A percentile compares a stretch with the other conserved stretches of the same genome.
phyloP scores from a whole-genome alignment of 2,888 invertebrate genomes.

The Electrophaes corylata region DNA sequence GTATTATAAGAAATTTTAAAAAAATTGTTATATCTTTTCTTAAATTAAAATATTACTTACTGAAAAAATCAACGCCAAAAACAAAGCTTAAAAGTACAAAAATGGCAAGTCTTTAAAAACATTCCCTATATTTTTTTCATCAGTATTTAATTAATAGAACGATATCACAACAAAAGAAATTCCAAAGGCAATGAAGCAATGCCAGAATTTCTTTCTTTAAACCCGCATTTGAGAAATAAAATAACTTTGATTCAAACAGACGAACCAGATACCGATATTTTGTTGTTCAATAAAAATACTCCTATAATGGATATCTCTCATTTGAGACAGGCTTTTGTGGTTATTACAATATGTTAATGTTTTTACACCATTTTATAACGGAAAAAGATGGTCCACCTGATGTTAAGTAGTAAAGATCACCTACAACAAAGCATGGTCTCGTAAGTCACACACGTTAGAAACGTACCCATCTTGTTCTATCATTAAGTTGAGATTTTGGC shows the following conservation, averaged over 20 bases:
- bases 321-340: conserved; percentile 1
- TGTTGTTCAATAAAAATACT: neutral
- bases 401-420: too few relatives aligned
- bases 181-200: neutral
- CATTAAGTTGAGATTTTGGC: too few relatives aligned
- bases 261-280: neutral
- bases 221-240: neutral
- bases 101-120: neutral
- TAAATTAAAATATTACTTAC: too few relatives aligned
- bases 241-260: neutral
- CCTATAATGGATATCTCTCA: neutral
- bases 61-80: too few relatives aligned
- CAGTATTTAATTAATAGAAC: neutral
- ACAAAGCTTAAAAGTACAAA: neutral
- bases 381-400: too few relatives aligned
- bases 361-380: too few relatives aligned
- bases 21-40: too few relatives aligned
- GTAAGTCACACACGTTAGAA: too few relatives aligned
- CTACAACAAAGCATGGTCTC: too few relatives aligned
- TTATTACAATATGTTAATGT: neutral
- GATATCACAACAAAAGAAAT: neutral
- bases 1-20: too few relatives aligned
- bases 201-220: neutral
- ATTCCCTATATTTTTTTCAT: neutral
- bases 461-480: too few relatives aligned